phyloP scores from a whole-genome alignment of 2,888 invertebrate species.

The Drosophila phalerata region DNA sequence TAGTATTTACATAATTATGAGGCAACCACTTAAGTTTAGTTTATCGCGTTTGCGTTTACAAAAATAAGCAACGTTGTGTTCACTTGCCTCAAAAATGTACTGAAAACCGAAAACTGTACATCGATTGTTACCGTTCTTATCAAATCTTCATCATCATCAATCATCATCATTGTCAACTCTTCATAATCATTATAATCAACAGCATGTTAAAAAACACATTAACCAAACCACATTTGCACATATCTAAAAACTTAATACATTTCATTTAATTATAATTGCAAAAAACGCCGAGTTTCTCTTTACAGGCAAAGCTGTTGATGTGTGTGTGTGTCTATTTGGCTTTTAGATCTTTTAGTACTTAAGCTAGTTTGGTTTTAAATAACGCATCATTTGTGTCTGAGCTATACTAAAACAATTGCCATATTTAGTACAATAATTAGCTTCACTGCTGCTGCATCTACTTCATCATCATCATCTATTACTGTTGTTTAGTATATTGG shows the following conservation, averaged over 20 bases:
- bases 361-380: constrained; percentile 63
- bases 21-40: constrained; percentile 76
- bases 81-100: constrained; percentile 62
- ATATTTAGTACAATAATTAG: constrained; percentile 53
- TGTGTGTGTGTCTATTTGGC: constrained; percentile 30
- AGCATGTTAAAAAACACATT: constrained; percentile 51
- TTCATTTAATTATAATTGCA: constrained; percentile 35
- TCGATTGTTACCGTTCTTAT: constrained; percentile 28
- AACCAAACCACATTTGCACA: constrained; percentile 50
- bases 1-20: constrained; percentile 75
- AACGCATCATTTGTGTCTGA: constrained; percentile 46
- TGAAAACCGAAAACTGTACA: constrained; percentile 74
- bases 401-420: constrained; percentile 52
- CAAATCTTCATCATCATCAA: constrained; percentile 25
- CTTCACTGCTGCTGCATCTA: constrained; percentile 47
- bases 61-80: constrained; percentile 65
- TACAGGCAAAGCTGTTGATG: constrained; percentile 12
- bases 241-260: constrained; percentile 44
- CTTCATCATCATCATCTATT: constrained; percentile 9
- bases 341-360: constrained; percentile 64
- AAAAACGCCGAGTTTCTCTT: constrained; percentile 12
- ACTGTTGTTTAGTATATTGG: constrained; percentile 71
- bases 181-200: constrained; percentile 56
- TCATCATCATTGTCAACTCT: constrained; percentile 46
- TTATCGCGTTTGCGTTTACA: constrained; percentile 49